phyloP scores from a whole-genome alignment of 2,113 vertebrate species.

The Anseranas semipalmata region DNA sequence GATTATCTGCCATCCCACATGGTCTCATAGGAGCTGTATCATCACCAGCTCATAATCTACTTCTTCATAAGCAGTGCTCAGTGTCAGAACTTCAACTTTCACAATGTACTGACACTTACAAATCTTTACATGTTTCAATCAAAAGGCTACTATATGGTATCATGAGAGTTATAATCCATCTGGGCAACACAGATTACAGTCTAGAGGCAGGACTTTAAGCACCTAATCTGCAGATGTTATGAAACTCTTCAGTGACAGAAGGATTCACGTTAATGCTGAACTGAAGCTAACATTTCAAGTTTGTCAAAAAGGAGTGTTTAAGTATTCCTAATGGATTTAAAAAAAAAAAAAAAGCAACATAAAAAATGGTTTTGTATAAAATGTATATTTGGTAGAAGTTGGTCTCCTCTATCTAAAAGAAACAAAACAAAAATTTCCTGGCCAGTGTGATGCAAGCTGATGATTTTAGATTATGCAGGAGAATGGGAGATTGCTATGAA shows the following conservation, averaged over 20 bases:
- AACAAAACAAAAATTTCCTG: neutral
- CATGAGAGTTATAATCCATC: neutral
- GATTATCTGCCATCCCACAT: constrained; percentile 42
- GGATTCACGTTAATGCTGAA: neutral
- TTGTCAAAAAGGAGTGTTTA: neutral
- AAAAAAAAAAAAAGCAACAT: neutral
- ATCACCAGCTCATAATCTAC: constrained; percentile 23
- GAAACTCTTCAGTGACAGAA: neutral
- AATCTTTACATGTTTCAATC: neutral
- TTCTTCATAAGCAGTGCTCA: constrained; percentile 13
- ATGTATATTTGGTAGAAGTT: neutral
- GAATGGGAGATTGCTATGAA: neutral
- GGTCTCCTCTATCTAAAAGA: neutral
- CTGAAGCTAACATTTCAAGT: neutral
- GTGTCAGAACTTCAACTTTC: constrained; percentile 10
- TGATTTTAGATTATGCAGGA: neutral
- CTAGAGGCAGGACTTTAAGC: neutral
- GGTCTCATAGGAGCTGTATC: constrained; percentile 40
- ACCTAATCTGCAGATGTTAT: neutral
- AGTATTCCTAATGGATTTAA: neutral
- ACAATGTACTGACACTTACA: neutral
- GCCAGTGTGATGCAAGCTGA: neutral
- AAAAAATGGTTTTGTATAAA: neutral
- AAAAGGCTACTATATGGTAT: neutral
- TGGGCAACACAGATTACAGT: neutral